phyloP scores from a whole-genome alignment of 2,113 vertebrate genomes.

The Fregata magnificens region DNA sequence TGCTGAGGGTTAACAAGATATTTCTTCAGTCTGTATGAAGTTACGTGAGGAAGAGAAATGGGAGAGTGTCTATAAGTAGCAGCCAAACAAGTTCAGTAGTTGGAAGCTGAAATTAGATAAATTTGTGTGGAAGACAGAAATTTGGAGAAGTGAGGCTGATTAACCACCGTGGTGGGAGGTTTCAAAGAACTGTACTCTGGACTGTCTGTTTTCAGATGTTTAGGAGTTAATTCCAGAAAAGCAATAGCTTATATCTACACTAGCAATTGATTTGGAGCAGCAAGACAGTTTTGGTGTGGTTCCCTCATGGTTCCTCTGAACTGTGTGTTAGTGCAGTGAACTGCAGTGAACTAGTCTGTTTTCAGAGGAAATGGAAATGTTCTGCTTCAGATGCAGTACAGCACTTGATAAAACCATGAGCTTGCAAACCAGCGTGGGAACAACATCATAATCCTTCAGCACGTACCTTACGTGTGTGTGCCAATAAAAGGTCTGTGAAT shows the following conservation, averaged over 20 bases:
- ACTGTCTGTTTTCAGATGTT: background rate
- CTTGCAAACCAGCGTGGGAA: background rate
- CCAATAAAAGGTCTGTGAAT: background rate
- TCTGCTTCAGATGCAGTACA: background rate
- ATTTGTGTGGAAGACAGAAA: background rate
- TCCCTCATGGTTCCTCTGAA: background rate
- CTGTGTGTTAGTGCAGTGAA: background rate
- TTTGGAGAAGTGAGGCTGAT: background rate
- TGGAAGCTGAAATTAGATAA: background rate
- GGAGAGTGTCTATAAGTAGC: background rate
- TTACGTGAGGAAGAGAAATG: background rate
- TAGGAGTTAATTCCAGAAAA: background rate
- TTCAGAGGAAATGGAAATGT: background rate
- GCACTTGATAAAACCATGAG: background rate
- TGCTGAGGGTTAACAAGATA: background rate
- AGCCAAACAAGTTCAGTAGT: background rate
- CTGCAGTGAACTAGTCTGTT: background rate
- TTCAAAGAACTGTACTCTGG: background rate
- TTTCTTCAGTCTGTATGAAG: background rate
- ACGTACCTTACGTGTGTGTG: rapidly evolving
- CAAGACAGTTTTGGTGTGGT: background rate
- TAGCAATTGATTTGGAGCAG: background rate
- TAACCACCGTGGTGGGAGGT: background rate
- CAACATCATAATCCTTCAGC: background rate
- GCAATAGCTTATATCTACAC: background rate